Base-by-base conservation (phyloP, 2,888 invertebrate species). In the Ferdinandea cuprea region DNA sequence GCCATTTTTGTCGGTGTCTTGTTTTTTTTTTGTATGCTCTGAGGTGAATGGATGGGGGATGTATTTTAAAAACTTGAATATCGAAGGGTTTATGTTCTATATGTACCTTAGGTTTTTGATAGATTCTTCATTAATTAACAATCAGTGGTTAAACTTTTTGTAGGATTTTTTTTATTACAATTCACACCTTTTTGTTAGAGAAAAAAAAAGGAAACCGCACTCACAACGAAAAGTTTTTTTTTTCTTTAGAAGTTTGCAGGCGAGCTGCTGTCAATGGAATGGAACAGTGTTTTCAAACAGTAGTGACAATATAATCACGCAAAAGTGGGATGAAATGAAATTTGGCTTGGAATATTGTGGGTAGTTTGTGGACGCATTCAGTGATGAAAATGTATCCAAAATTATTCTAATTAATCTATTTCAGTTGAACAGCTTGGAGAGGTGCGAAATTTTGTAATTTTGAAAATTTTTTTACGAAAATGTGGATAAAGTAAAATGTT, bases 61-160 rank as follows among this genome's bases (percentile, higher is more conserved):
- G 17, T 9, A 28, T 42, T 56, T 37, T 40, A 25, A 32, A 77
- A 61, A 8, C 9, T 11, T 0, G 4, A 19, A 30, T 44, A 37
- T 19, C 6, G 1, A 3, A 0, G 1, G 8, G 3, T 35, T 8
- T 32, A 42, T 8, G 19, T 5, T 7, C 40, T 35, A 40, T 21
- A 21, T 21, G 30, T 79, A 86, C 86, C 81, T 85, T 85, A 81
- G 68, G 48, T 52, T 25, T 72, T 68, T 19, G 69, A 80, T 21
- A 72, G 66, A 72, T 84, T 66, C 69, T 80, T 79, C 86, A 85
- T 85, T 85, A 72, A 91, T 86, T 81, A 92, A 91, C 91, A 92
- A 92, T 48, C 91, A 92, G 85, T 90, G 91, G 25, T 89, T 89
- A 9, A 32, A 15, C 15, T 35, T 88, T 91, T 63, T 44, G 7